Evolutionary conservation across 2,888 invertebrate species (phyloP).

Genomic region (Villa cingulata): DNA sequence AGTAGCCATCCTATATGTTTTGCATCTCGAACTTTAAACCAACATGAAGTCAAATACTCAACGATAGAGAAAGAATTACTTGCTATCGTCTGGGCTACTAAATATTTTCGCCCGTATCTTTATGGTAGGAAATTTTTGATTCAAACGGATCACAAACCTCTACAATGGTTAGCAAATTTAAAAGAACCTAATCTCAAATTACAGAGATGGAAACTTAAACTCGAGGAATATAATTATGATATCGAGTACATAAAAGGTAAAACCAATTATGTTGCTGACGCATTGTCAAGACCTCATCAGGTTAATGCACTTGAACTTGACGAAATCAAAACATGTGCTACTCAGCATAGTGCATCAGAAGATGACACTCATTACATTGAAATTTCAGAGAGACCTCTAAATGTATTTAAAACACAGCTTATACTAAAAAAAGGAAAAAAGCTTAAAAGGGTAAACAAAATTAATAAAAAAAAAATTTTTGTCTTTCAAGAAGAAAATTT

Average conservation of each 20-base stretch:
- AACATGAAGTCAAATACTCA: constrained; percentile 5
- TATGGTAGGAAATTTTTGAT: too few species aligned
- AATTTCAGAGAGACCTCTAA: neutral
- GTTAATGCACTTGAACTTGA: neutral
- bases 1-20: constrained; percentile 6
- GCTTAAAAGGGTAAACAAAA: neutral
- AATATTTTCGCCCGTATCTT: constrained; percentile 14
- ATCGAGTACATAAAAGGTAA: constrained; percentile 14
- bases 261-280: constrained; percentile 12
- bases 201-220: too few species aligned
- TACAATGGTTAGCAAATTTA: constrained; percentile 24
- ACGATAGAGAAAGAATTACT: constrained; percentile 11
- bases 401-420: constrained; percentile 1
- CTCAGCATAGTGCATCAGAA: neutral
- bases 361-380: neutral
- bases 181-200: constrained; percentile 28
- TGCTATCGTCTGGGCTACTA: constrained; percentile 10
- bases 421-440: neutral
- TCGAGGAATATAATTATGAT: constrained; percentile 18
- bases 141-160: constrained; percentile 13
- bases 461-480: neutral
- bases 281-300: constrained; percentile 9
- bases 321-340: constrained; percentile 1
- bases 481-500: neutral
- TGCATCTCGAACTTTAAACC: constrained; percentile 7